These are phyloP conservation scores for Cyphomyrus plagiostoma DNA, from an alignment of 2,113 vertebrate species.

Conservation along the genomic window DNA sequence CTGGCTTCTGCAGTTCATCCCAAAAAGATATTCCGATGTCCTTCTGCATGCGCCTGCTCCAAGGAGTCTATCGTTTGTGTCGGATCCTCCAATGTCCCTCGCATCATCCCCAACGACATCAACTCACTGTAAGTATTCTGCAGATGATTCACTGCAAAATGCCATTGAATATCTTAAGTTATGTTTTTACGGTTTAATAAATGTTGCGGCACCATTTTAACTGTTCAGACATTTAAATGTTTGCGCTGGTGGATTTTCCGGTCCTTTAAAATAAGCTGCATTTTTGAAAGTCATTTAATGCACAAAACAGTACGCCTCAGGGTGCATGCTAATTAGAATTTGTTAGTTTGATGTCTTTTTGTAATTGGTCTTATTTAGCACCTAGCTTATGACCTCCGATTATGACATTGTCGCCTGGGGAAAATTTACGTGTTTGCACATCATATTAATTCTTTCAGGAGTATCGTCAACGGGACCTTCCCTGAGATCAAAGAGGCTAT, in stretches of 20 bases:
- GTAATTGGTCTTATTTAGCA: constrained; percentile 23
- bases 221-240: background rate
- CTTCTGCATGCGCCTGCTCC: constrained; percentile 84
- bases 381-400: constrained; percentile 12
- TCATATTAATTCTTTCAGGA: constrained; percentile 57
- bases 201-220: background rate
- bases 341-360: constrained; percentile 10
- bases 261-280: background rate
- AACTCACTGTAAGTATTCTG: constrained; percentile 78
- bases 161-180: background rate
- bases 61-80: constrained; percentile 88
- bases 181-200: background rate
- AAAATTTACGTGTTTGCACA: background rate
- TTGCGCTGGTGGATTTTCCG: background rate
- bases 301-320: background rate
- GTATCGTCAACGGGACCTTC: constrained; percentile 90
- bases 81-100: constrained; percentile 72
- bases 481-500: constrained; percentile 86
- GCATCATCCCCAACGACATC: constrained; percentile 75
- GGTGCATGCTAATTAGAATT: background rate
- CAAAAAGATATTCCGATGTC: constrained; percentile 71
- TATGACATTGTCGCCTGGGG: background rate
- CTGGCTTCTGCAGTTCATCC: constrained; percentile 38
- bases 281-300: background rate
- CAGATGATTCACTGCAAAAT: background rate